Conservation (phyloP, 2,797 vertebrate genomes). For the Gadopsis bispinosus region DNA sequence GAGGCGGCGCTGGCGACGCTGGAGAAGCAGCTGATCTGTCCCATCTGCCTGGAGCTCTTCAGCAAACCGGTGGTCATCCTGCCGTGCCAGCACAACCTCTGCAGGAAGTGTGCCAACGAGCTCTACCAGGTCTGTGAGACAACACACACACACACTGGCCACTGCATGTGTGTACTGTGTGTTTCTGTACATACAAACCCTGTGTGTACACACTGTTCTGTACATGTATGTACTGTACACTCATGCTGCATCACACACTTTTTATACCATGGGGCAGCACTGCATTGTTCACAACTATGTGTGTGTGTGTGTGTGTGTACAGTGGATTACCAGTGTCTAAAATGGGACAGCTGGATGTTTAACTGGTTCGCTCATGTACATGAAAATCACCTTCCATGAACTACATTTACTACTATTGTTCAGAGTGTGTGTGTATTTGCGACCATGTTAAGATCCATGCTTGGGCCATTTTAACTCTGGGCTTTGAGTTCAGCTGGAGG, state of each 20-base stretch:
- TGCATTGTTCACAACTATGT: not conserved
- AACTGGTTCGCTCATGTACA: constrained; percentile 36
- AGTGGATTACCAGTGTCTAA: constrained; percentile 73
- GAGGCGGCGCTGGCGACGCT: constrained; percentile 72
- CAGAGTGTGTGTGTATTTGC: not conserved
- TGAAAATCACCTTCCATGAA: constrained; percentile 29
- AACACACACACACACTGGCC: not conserved
- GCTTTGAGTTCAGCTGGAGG: not conserved
- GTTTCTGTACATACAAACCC: not conserved
- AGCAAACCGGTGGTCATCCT: constrained; percentile 96
- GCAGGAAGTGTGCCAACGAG: constrained; percentile 87
- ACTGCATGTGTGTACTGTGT: not conserved
- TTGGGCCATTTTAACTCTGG: not conserved
- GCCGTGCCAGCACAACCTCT: constrained; percentile 96
- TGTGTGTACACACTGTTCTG: not conserved
- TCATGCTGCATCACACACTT: too few relatives aligned
- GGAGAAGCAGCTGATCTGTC: constrained; percentile 86
- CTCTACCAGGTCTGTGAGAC: constrained; percentile 79
- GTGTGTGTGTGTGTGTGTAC: not conserved
- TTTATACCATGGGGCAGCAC: not conserved
- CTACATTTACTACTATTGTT: constrained; percentile 57
- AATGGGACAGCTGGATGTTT: constrained; percentile 57
- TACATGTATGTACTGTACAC: not conserved
- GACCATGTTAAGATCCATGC: not conserved
- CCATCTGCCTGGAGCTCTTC: constrained; percentile 97